Base-by-base conservation (phyloP, 2,888 invertebrate genomes). In the Cheilosia pagana region DNA sequence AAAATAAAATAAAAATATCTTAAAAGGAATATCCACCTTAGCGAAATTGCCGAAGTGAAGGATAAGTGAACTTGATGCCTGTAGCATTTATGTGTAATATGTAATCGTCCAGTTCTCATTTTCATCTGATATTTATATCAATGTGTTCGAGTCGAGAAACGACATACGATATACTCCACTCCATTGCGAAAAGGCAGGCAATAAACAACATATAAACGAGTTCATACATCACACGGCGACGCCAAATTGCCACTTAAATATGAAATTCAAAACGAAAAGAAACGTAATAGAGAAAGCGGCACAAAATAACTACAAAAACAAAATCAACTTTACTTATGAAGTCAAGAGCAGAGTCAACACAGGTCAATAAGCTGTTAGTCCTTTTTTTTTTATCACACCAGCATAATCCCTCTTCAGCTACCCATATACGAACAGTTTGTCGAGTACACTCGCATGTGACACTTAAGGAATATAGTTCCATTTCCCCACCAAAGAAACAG, bases 281-380 rank as follows among this genome's bases (percentile, higher is more conserved):
- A 59, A n/a, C 31, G 7, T 2, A n/a, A 25, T 7, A 21, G 12
- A 28, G 2, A 6, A n/a, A 16, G 31, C 1, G 12, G 2, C 10
- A 31, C 10, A 19, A 16, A n/a, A 35, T 10, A 35, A 35, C 31
- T 41, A 21, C 12, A 23, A 48, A 39, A 35, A 57, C 10, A 74
- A 63, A 53, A 59, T 16, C 55, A 60, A 19, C 59, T 55, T 75
- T 52, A 41, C 75, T 75, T 72, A 83, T 68, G 5, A 63, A 74
- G 82, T 83, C 82, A 83, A 83, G 62, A 63, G 43, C 31, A 71
- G 60, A 71, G 60, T 76, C 76, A 82, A 72, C 81, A 82, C 60
- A 62, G 78, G 82, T 78, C 82, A 83, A 78, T 78, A 78, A 74
- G 72, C 68, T 41, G 72, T 71, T 67, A 70, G 70, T 65, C 45